A percentile compares a stretch with the other conserved stretches of the same genome.
These are phyloP conservation scores for Zaprionus tsacasi DNA, from an alignment of 1,140 invertebrate species.

Conservation along the genomic window DNA sequence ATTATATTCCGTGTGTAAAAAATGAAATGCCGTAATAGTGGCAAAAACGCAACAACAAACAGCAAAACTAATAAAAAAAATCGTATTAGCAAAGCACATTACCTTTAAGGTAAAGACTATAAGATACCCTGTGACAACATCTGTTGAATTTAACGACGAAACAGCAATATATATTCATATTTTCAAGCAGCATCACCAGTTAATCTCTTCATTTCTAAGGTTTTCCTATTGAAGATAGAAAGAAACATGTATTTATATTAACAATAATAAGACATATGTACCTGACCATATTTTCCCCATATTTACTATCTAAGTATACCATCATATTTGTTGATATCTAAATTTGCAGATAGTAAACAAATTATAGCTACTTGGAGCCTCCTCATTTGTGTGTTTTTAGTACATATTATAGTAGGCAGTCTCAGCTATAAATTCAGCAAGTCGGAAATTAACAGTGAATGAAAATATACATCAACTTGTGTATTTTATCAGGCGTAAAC, in stretches of 20 bases:
- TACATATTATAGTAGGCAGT: neutral
- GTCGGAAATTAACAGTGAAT: conserved; percentile 39
- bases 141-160: too few relatives aligned
- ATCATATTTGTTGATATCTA: neutral
- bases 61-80: neutral
- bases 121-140: neutral
- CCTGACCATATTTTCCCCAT: neutral
- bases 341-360: neutral
- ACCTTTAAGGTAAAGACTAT: neutral
- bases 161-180: too few relatives aligned
- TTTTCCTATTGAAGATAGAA: neutral
- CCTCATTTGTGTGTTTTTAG: neutral
- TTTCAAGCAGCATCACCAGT: neutral
- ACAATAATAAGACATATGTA: too few relatives aligned
- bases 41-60: conserved; percentile 9
- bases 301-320: neutral
- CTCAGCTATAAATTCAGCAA: conserved; percentile 45
- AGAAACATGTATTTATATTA: too few relatives aligned
- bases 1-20: conserved; percentile 49
- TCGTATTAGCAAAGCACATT: neutral
- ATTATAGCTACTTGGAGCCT: neutral
- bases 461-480: conserved; percentile 44
- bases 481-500: conserved; percentile 30
- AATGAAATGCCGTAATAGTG: conserved; percentile 26
- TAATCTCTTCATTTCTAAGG: neutral